These are phyloP conservation scores for Salpingus planirostris DNA, from an alignment of 2,888 invertebrate genomes.

Conservation along the genomic window DNA sequence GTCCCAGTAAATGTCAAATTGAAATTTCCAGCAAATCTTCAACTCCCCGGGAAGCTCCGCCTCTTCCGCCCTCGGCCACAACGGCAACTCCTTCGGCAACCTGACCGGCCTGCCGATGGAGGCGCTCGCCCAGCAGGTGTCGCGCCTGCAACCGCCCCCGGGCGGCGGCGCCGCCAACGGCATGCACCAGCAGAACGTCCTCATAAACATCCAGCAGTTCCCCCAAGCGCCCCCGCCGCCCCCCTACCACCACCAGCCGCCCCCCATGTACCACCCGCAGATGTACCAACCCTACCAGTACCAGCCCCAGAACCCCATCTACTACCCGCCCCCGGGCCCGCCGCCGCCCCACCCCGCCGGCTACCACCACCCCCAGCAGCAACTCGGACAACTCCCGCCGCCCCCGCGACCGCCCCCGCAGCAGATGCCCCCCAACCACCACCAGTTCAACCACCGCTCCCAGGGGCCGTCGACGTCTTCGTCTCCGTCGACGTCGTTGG, in stretches of 20 bases:
- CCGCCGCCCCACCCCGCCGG: constrained; percentile 37
- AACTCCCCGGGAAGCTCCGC: no score
- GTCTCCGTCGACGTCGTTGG: constrained; percentile 23
- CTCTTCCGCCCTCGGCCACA: constrained; percentile 7
- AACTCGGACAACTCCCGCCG: constrained; percentile 15
- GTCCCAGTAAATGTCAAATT: no score
- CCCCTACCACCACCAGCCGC: constrained; percentile 43
- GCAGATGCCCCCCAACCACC: constrained; percentile 18
- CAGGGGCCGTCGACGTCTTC: constrained; percentile 21
- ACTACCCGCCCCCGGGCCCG: constrained; percentile 35
- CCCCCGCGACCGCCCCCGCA: constrained; percentile 36
- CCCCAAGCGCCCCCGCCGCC: constrained; percentile 43
- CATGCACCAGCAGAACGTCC: constrained; percentile 55
- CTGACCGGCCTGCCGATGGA: constrained; percentile 40
- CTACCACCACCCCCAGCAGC: constrained; percentile 17
- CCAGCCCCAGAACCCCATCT: constrained; percentile 35
- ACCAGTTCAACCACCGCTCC: constrained; percentile 25
- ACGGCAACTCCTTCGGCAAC: no score
- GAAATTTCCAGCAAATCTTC: constrained; percentile 33
- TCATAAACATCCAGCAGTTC: constrained; percentile 57
- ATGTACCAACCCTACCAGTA: constrained; percentile 33
- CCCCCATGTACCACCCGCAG: constrained; percentile 40
- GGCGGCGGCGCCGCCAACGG: constrained; percentile 28
- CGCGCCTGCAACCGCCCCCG: constrained; percentile 33
- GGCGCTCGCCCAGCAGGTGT: constrained; percentile 43